phyloP scores from a whole-genome alignment of 2,797 vertebrate species.

The Leptatherina wallacei region DNA sequence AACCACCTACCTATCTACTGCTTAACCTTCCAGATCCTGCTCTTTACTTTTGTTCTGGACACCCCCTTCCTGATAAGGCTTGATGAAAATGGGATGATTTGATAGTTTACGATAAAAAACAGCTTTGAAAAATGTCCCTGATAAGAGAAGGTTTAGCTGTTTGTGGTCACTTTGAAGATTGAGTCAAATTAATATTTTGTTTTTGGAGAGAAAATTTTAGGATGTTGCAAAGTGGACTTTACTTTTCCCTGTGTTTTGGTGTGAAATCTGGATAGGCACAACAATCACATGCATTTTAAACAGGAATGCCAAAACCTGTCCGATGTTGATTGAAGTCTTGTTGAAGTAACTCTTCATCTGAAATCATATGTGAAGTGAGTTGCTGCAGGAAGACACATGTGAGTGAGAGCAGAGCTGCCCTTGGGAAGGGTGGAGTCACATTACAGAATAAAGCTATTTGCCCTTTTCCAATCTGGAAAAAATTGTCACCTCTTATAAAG shows the following conservation, averaged over 20 bases:
- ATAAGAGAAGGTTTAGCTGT: not conserved
- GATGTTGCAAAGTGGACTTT: not conserved
- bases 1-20: constrained; percentile 52
- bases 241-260: not conserved
- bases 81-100: constrained; percentile 21
- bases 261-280: not conserved
- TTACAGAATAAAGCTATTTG: not conserved
- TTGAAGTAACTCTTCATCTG: no score
- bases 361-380: no score
- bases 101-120: not conserved
- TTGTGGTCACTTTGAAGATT: no score
- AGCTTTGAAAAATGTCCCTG: not conserved
- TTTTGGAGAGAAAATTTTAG: not conserved
- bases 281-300: not conserved
- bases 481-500: not conserved
- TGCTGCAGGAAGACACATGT: no score
- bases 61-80: not conserved
- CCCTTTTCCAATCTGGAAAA: not conserved
- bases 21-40: constrained; percentile 22
- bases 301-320: not conserved
- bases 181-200: not conserved
- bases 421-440: not conserved
- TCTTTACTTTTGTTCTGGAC: constrained; percentile 8
- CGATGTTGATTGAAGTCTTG: no score
- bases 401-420: not conserved